Evolutionary conservation across 2,888 invertebrate species (phyloP), one percentile per base, ranked within the genome.

Genomic region (Tachina fera): DNA sequence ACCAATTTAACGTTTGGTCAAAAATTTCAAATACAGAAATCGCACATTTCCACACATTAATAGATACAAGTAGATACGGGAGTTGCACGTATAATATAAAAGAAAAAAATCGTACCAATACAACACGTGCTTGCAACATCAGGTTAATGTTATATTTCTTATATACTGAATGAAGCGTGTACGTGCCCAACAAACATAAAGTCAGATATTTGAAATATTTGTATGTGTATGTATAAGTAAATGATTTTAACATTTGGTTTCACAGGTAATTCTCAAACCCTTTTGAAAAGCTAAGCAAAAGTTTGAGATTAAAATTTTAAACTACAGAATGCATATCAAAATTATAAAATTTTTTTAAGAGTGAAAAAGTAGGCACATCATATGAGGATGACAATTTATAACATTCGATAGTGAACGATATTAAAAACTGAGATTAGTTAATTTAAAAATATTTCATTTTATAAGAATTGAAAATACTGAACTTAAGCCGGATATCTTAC

Each of bases 71-170:
- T 47, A 22, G 9, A 47, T 22, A 60, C 11, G 10, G n/a, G 16
- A 61, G 13, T 70, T 39, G 16, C 61, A 31, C 11, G 10, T 13
- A 77, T 63, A 71, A 49, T n/a, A 51, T 6, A 22, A 39, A 60
- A 68, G 47, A 61, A 51, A 31, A 53, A 60, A 70, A 53, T 16
- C 71, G 58, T 68, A 60, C 71, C 83, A 86, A 83, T 86, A 72
- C 61, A 76, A 72, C 86, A 86, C 86, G 83, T 86, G 86, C 83
- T 76, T 72, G 63, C 47, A 72, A 79, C 83, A 72, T 76, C 76
- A 68, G 71, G 67, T 76, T 80, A 72, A 80, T 80, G 83, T 76
- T 65, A 63, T 75, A 56, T 72, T 56, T 77, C 8, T 61, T 78
- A 47, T 39, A 39, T 9, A 45, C 53, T 51, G 11, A 47, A n/a